Evolutionary conservation across 2,888 invertebrate genomes (phyloP).

Genomic region (Leptura quadrifasciata): DNA sequence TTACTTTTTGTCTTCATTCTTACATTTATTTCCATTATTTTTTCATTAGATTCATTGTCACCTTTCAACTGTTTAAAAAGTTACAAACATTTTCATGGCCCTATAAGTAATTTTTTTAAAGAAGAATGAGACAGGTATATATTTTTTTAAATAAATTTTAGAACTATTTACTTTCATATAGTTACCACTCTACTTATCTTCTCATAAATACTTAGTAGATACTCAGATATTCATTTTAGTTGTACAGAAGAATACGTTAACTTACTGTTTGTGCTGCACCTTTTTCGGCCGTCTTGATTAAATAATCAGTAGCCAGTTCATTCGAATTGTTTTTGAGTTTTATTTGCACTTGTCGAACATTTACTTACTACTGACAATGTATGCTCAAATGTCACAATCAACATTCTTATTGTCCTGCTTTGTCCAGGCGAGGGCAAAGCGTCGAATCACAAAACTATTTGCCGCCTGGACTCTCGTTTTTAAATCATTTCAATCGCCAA

Average conservation of each 20-base stretch:
- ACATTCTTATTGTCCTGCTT: too few relatives aligned
- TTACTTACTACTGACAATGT: too few relatives aligned
- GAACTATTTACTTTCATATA: neutral
- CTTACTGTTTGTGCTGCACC: neutral
- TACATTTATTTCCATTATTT: slow-evolving; percentile 24
- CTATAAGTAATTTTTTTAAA: neutral
- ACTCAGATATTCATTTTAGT: neutral
- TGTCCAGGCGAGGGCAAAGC: too few relatives aligned
- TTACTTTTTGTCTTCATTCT: slow-evolving; percentile 35
- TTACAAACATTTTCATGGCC: slow-evolving; percentile 9
- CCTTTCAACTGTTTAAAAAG: neutral
- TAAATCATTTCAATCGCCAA: too few relatives aligned
- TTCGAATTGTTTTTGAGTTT: slow-evolving; percentile 3
- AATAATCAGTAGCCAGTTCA: neutral
- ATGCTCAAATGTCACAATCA: too few relatives aligned
- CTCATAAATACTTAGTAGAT: neutral
- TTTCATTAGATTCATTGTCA: slow-evolving; percentile 35
- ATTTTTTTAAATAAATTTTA: neutral
- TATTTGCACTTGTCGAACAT: neutral
- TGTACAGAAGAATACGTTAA: neutral
- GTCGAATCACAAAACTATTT: too few relatives aligned
- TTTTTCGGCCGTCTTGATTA: neutral
- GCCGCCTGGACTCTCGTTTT: too few relatives aligned
- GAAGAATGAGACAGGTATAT: slow-evolving; percentile 22
- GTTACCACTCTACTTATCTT: neutral